Evolutionary conservation across 2,797 vertebrate species (phyloP).

Genomic region (Mus spretus): DNA sequence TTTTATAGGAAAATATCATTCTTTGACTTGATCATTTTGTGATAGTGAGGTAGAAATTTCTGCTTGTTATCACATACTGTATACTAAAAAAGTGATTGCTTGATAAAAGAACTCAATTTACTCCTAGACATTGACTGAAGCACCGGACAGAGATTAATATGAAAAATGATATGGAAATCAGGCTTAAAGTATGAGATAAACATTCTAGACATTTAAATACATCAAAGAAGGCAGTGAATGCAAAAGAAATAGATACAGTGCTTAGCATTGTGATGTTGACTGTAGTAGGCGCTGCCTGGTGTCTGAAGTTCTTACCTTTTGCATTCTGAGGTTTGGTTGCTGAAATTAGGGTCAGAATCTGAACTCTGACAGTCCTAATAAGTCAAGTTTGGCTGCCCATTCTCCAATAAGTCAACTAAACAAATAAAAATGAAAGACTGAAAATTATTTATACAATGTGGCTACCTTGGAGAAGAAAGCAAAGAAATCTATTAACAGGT

Average conservation of each 20-base stretch:
- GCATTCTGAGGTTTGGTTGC: background rate
- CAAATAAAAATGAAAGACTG: background rate
- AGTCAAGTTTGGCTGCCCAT: background rate
- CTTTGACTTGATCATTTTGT: background rate
- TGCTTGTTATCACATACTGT: background rate
- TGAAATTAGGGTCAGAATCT: background rate
- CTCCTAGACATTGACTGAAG: background rate
- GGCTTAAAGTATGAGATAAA: background rate
- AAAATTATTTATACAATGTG: background rate
- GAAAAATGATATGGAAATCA: background rate
- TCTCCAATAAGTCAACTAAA: background rate
- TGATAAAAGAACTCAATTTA: background rate
- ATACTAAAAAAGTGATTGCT: background rate
- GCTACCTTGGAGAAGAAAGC: background rate
- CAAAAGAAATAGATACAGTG: background rate
- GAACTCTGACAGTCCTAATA: background rate
- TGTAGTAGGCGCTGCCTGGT: background rate
- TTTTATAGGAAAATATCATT: background rate
- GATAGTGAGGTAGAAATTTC: background rate
- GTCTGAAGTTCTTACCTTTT: background rate
- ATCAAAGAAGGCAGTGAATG: background rate
- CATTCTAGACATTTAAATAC: background rate
- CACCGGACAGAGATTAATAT: background rate
- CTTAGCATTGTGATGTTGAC: background rate
- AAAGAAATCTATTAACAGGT: background rate